Base-by-base conservation (phyloP, 2,113 vertebrate species). In the Andinoacara biseriatus region DNA sequence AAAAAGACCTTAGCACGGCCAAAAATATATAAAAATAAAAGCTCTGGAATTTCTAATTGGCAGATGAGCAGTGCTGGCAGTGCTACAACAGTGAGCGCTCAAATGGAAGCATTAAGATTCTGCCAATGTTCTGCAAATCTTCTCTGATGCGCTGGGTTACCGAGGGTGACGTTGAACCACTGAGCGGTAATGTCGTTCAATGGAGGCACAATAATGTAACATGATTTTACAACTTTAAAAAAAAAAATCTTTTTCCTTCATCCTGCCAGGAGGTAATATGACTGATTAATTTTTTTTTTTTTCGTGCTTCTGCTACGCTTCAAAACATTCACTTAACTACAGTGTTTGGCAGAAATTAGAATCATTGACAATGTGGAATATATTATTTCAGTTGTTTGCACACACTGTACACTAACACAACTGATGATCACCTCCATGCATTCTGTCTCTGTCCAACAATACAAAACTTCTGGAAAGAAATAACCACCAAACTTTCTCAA, bases 101-200 rank as follows among this genome's bases (percentile, higher is more conserved):
- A 76, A 88, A 91, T 69, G 7, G 59, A 20, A 74, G 22, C 75
- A 90, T 89, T 87, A 74, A 59, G 82, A 91, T 85, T 92, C 82
- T 86, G 80, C 76, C 88, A 74, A 24, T 74, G 76, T 11, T 49
- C 43, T 76, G 49, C 24, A 84, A 83, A 82, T 89, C 54, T 80
- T 67, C 77, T 54, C n/a, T 78, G 81, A 80, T 82, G 58, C 62
- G 33, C 43, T 49, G 62, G 75, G 82, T 86, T 82, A 83, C 78
- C 38, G 20, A 78, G 57, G 76, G 58, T 87, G 85, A 90, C 29
- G 46, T 85, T 83, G 83, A 84, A 84, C 78, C 74, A 81, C 52
- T 24, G 31, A 78, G 69, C 11, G 75, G 81, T 38, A 58, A 86
- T 84, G n/a, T 8, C 18, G 49, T 81, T 79, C 54, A 85, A 4